Percentiles rank a stretch among this genome's conserved stretches.
phyloP scores from a whole-genome alignment of 2,113 vertebrate species.

The Hippocampus abdominalis region DNA sequence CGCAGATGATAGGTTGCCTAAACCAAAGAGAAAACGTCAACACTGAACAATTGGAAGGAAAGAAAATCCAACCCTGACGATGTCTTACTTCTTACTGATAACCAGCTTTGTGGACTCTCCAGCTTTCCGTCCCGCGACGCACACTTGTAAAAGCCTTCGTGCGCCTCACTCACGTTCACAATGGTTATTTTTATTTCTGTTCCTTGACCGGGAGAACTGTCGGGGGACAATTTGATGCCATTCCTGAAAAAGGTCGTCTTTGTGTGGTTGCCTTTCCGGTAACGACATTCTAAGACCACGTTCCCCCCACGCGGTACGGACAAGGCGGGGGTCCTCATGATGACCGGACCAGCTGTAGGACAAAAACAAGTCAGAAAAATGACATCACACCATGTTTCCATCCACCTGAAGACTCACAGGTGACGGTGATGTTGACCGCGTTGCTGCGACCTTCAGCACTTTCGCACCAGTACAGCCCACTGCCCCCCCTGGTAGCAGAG shows the following conservation, averaged over 20 bases:
- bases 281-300: constrained; percentile 47
- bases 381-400: not conserved
- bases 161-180: constrained; percentile 39
- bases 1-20: constrained; percentile 23
- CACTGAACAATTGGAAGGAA: not conserved
- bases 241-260: constrained; percentile 53
- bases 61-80: not conserved
- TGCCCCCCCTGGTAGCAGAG: constrained; percentile 14
- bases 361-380: constrained; percentile 8
- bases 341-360: constrained; percentile 47
- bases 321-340: constrained; percentile 42
- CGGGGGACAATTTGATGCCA: constrained; percentile 11
- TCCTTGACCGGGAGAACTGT: constrained; percentile 1
- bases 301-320: constrained; percentile 42
- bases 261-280: constrained; percentile 5
- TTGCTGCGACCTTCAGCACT: constrained; percentile 38
- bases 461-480: constrained; percentile 69
- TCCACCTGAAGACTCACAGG: constrained; percentile 52
- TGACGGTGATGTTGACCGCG: constrained; percentile 56
- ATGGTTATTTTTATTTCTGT: constrained; percentile 28
- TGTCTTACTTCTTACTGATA: constrained; percentile 50
- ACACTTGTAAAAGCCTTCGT: constrained; percentile 66
- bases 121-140: constrained; percentile 15
- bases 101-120: constrained; percentile 61
- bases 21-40: constrained; percentile 16